Percentiles rank a stretch among this genome's conserved stretches.
Evolutionary conservation across 2,888 invertebrate genomes (phyloP).

Genomic region (Drosophila pseudotakahashii): DNA sequence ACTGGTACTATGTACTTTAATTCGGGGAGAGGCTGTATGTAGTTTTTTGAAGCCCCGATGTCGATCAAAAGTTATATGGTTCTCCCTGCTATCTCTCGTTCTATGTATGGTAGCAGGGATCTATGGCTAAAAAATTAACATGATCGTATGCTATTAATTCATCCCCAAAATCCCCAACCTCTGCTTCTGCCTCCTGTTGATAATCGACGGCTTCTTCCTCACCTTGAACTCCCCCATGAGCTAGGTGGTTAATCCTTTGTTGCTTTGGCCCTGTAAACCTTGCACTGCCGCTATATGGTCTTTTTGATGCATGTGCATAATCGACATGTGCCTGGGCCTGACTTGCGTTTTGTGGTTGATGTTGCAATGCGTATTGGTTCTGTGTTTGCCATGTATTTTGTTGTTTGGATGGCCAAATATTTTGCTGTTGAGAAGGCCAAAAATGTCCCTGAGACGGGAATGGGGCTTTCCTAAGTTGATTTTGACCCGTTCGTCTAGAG

Average conservation of each 20-base stretch:
- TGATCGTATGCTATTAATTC: not conserved
- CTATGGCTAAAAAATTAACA: conserved; percentile 4
- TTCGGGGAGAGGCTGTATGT: not conserved
- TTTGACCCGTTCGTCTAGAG: conserved; percentile 6
- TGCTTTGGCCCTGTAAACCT: conserved; percentile 13
- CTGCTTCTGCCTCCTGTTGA: conserved; percentile 1
- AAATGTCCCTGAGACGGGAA: no score
- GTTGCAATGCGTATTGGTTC: not conserved
- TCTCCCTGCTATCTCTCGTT: conserved; percentile 5
- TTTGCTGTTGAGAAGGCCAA: no score
- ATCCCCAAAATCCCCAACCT: conserved; percentile 2
- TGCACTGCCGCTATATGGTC: conserved; percentile 4
- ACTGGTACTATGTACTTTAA: not conserved
- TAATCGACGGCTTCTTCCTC: not conserved
- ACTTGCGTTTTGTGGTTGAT: not conserved
- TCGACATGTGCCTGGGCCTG: conserved; percentile 3
- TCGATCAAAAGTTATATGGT: not conserved
- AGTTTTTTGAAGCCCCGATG: conserved; percentile 2
- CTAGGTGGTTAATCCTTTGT: conserved; percentile 2
- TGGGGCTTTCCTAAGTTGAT: not conserved
- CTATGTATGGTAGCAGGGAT: not conserved
- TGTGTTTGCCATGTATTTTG: conserved; percentile 1
- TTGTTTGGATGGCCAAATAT: not conserved
- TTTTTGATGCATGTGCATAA: conserved; percentile 5
- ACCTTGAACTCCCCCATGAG: not conserved